Base-by-base conservation (phyloP, 2,113 vertebrate genomes). In the Corythoichthys haematopterus region DNA sequence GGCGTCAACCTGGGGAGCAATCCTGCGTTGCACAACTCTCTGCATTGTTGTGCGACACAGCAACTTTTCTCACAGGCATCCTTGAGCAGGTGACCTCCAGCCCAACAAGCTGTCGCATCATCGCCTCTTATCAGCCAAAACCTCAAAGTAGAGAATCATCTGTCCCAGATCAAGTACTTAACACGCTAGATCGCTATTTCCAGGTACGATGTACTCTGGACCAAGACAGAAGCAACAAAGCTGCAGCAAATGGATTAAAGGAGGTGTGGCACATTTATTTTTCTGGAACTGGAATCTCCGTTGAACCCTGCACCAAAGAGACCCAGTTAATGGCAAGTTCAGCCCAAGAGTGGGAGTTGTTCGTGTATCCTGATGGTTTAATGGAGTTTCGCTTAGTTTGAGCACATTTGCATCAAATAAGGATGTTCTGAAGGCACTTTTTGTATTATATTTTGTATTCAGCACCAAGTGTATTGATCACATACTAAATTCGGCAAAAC, bases 161-260 rank as follows among this genome's bases (percentile, higher is more conserved):
- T 0, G 59, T 69, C 0, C 20, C 69, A 0, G 88, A 91, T 60
- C 69, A 82, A 0, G 11, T 88, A 59, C 87, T 91, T 0, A 71
- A 83, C 0, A 75, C 90, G 1, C 72, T 93, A 0, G 89, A 91
- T 47, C 90, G 91, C 7, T 93, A 92, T 33, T 90, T 92, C 72
- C 84, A 77, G 36, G 80, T 83, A 0, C 81, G 85, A 45, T 92
- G 90, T 46, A 90, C 85, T n/a, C 64, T 91, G 56, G 85, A 87
- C 8, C 71, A 52, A 57, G 80, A 81, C 43, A 35, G 45, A 38
- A 52, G 72, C 45, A 75, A 74, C 47, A 78, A 72, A 63, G 77
- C 83, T 0, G 10, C 62, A 3, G 77, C 75, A 38, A 77, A 62
- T 7, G 85, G 76, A 16, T 76, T 52, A 1, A 72, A 78, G 62